Evolutionary conservation across 1,140 invertebrate genomes (phyloP).

Genomic region (Oreohelix idahoensis): DNA sequence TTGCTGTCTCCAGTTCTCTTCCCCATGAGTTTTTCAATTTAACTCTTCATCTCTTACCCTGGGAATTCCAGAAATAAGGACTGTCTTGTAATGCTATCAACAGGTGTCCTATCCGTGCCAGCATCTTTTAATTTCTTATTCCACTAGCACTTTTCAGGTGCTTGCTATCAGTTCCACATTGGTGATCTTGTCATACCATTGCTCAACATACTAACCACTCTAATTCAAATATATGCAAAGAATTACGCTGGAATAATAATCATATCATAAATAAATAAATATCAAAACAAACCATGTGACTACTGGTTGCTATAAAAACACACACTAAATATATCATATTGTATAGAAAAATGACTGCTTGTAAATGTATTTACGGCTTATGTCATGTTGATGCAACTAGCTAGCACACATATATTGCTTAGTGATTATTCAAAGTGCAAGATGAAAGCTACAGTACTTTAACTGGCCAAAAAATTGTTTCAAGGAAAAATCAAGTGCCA

Average conservation of each 20-base stretch:
- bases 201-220: too few species aligned
- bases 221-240: neutral
- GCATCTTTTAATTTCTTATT: too few species aligned
- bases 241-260: neutral
- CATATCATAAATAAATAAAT: neutral
- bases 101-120: too few species aligned
- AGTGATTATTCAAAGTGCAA: neutral
- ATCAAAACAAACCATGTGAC: neutral
- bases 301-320: neutral
- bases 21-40: too few species aligned
- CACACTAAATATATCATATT: neutral
- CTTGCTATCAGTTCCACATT: too few species aligned
- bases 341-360: neutral
- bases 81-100: too few species aligned
- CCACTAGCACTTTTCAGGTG: too few species aligned
- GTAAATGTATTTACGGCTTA: neutral
- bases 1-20: too few species aligned
- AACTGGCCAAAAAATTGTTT: neutral
- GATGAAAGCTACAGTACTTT: neutral
- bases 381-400: neutral
- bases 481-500: neutral
- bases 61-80: too few species aligned
- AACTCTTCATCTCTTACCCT: too few species aligned
- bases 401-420: neutral
- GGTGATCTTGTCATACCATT: too few species aligned